phyloP scores from a whole-genome alignment of 2,113 vertebrate genomes.

The Anolis carolinensis region DNA sequence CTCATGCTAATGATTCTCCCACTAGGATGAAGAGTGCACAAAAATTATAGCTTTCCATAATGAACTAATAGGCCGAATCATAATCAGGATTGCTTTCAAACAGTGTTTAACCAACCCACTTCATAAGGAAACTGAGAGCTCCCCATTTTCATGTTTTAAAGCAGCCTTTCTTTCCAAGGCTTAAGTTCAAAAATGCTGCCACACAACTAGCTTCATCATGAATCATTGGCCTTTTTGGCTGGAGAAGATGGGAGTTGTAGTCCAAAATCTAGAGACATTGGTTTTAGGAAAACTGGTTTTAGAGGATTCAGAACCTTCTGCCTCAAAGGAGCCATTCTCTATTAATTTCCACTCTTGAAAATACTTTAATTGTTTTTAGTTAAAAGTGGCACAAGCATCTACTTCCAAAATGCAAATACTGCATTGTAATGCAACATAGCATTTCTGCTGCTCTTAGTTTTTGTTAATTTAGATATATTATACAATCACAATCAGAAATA shows the following conservation, averaged over 20 bases:
- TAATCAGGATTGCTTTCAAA: neutral
- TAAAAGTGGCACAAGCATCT: constrained; percentile 36
- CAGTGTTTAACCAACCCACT: neutral
- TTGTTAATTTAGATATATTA: constrained; percentile 47
- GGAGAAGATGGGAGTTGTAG: neutral
- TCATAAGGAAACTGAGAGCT: neutral
- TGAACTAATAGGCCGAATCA: neutral
- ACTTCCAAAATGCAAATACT: constrained; percentile 35
- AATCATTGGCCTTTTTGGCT: neutral
- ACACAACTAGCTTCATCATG: neutral
- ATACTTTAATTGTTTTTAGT: constrained; percentile 33
- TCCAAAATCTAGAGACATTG: neutral
- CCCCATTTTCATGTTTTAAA: neutral
- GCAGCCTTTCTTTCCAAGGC: neutral
- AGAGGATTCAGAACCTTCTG: neutral
- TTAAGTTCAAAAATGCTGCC: neutral
- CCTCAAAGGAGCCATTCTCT: constrained; percentile 25
- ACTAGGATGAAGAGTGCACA: neutral
- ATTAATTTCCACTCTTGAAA: constrained; percentile 51
- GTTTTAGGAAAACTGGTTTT: neutral
- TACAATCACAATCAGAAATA: constrained; percentile 59
- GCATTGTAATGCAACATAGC: constrained; percentile 39
- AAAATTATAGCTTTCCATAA: neutral
- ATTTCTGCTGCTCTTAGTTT: constrained; percentile 47
- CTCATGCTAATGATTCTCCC: neutral